Evolutionary conservation across 1,140 invertebrate genomes (phyloP).

Genomic region (Trichogramma pretiosum): DNA sequence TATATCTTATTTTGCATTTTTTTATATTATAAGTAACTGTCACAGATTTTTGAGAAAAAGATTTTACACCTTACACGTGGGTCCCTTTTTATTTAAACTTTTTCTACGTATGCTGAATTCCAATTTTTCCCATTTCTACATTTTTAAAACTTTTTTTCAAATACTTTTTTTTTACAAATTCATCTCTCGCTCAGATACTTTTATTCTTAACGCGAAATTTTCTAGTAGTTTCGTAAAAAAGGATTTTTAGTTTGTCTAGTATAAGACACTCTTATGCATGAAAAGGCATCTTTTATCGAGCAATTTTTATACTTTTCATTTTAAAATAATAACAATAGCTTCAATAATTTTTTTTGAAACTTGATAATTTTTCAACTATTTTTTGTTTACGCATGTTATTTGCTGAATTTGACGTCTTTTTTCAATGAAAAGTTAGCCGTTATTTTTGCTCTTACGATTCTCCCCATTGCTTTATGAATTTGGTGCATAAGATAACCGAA

Average conservation of each 20-base stretch:
- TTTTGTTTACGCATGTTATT: too few species aligned
- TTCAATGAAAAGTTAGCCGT: conserved; percentile 8
- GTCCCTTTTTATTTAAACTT: too few species aligned
- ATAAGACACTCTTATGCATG: conserved; percentile 5
- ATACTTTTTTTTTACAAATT: not conserved
- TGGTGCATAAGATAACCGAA: too few species aligned
- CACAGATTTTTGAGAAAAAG: too few species aligned
- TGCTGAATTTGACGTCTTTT: too few species aligned
- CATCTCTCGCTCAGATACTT: not conserved
- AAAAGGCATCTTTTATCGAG: conserved; percentile 12
- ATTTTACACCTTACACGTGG: conserved; percentile 15
- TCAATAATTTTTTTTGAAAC: too few species aligned
- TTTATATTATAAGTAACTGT: not conserved
- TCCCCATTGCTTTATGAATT: not conserved
- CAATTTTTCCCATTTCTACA: not conserved
- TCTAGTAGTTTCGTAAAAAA: too few species aligned
- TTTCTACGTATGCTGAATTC: conserved; percentile 10
- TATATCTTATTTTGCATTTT: not conserved
- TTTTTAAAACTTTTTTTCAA: not conserved
- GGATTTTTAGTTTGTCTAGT: not conserved
- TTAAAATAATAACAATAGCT: not conserved
- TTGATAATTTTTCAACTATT: not conserved
- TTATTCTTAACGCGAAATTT: too few species aligned
- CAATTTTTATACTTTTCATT: conserved; percentile 1
- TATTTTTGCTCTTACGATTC: conserved; percentile 10